Base-by-base conservation (phyloP, 2,797 vertebrate species). In the Enoplosus armatus region DNA sequence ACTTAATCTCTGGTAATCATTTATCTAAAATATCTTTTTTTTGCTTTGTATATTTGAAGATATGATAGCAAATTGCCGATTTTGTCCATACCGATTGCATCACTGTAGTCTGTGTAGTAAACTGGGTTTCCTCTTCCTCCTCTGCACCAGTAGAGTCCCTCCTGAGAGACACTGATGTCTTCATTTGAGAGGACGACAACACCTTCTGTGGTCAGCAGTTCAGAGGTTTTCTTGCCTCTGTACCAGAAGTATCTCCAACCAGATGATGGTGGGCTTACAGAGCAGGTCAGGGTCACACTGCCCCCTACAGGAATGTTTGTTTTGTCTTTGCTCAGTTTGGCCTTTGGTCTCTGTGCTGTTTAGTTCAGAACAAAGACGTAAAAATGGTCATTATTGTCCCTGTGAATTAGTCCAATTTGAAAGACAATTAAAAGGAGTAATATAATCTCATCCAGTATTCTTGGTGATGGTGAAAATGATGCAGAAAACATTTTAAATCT, bases 201-300 rank as follows among this genome's bases (percentile, higher is more conserved):
- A 8, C 64, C 50, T 73, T 29, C 6, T 47, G 9, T 2, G 7
- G 9, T 69, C 50, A 67, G 14, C 0, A n/a, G n/a, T 27, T 6
- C 56, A 43, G 70, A 72, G 24, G 29, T 22, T 62, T 62, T 60
- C 11, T 60, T 14, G 7, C 3, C 47, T 76, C 37, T 81, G 82
- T 73, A 82, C 72, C 72, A 82, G 41, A 43, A 35, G 37, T 65
- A 80, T 16, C 10, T 72, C 86, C 82, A 84, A 1, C 51, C 77
- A 53, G 56, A 39, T 16, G 72, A 58, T 31, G 56, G 22, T 3
- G 6, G 20, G 2, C 2, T 35, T 15, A 84, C 83, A 70, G 55
- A 75, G 50, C 83, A 85, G 39, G 67, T 71, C 48, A 87, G 0
- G 0, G 35, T 58, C 70, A 75, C 70, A n/a, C n/a, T 15, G 47